phyloP scores from a whole-genome alignment of 2,113 vertebrate genomes.

The Acrocephalus arundinaceus region DNA sequence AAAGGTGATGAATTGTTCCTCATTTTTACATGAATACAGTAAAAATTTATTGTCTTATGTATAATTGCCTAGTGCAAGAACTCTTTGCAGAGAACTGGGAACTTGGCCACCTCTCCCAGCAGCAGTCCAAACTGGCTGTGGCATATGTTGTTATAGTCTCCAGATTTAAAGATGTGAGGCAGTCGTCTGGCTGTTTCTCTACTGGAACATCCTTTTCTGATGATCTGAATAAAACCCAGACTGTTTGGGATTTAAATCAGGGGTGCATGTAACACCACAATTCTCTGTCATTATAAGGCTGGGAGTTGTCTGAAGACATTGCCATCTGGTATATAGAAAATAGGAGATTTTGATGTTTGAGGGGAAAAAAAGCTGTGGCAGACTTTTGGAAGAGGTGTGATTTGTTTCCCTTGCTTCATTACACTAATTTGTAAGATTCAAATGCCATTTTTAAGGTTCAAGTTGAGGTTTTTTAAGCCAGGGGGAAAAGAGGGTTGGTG shows the following conservation, averaged over 20 bases:
- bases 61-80: not conserved
- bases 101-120: not conserved
- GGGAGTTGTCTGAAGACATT: conserved; percentile 23
- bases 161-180: not conserved
- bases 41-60: not conserved
- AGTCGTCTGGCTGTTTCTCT: not conserved
- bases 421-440: not conserved
- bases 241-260: not conserved
- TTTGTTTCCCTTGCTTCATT: not conserved
- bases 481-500: not conserved
- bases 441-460: not conserved
- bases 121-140: not conserved
- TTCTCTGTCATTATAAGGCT: not conserved
- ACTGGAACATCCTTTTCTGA: not conserved
- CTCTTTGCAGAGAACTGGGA: not conserved
- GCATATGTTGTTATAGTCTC: not conserved
- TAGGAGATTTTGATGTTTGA: not conserved
- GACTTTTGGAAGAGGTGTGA: not conserved
- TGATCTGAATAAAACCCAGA: not conserved
- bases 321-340: not conserved
- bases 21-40: not conserved
- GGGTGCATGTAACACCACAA: not conserved
- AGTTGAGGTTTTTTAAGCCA: not conserved
- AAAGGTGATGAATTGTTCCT: not conserved
- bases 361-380: not conserved